Percentiles rank a stretch among this genome's conserved stretches.
These are phyloP conservation scores for Periophthalmus modestus DNA, from an alignment of 2,113 vertebrate species.

Conservation along the genomic window DNA sequence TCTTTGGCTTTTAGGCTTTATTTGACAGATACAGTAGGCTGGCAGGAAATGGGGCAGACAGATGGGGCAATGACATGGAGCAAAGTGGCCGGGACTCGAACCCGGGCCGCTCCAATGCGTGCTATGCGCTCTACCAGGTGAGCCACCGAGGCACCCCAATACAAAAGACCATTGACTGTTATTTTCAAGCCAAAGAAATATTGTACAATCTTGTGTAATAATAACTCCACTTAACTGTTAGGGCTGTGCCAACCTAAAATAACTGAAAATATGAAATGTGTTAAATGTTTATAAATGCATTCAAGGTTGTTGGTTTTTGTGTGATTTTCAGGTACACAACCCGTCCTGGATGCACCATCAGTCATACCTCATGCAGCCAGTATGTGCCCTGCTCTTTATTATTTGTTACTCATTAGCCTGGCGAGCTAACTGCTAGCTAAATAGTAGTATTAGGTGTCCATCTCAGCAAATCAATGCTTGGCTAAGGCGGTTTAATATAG, in stretches of 20 bases:
- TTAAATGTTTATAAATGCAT: background rate
- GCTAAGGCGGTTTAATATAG: too few relatives aligned
- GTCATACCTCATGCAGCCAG: slow-evolving; percentile 92
- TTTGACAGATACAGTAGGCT: slow-evolving; percentile 13
- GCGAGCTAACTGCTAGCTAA: background rate
- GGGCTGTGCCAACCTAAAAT: background rate
- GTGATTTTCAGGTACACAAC: slow-evolving; percentile 80
- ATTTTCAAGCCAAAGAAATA: background rate
- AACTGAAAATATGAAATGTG: background rate
- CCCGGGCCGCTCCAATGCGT: slow-evolving; percentile 11
- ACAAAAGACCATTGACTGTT: background rate
- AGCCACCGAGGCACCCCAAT: slow-evolving; percentile 4
- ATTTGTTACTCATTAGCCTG: background rate
- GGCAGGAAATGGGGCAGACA: slow-evolving; percentile 4
- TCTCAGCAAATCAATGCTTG: too few relatives aligned
- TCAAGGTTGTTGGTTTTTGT: slow-evolving; percentile 3
- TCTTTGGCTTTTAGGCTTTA: slow-evolving; percentile 13
- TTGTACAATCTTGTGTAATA: background rate
- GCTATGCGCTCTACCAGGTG: slow-evolving; percentile 11
- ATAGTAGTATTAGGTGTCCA: too few relatives aligned
- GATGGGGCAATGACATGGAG: slow-evolving; percentile 10
- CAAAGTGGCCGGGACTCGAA: slow-evolving; percentile 10
- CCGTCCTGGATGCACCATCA: slow-evolving; percentile 93
- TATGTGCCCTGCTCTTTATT: slow-evolving; percentile 41
- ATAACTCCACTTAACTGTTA: too few relatives aligned